A percentile compares a stretch with the other conserved stretches of the same genome.
Conservation (phyloP, 1,140 invertebrate species). For the Yoshiicerus persimilis region DNA sequence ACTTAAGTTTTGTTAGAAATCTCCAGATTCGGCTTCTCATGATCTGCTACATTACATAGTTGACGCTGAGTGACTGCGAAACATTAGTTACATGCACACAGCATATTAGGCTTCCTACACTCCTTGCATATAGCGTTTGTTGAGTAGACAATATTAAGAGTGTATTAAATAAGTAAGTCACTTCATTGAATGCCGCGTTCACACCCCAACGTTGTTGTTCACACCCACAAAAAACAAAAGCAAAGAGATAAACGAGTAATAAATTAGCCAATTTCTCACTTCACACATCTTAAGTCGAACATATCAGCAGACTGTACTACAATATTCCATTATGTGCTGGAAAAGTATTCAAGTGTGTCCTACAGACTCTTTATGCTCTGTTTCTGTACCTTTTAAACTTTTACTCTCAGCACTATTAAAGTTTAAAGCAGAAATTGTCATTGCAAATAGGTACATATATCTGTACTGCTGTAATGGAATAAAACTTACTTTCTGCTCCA, state of each 20-base stretch:
- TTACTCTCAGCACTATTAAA: no score
- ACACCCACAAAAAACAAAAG: constrained; percentile 14
- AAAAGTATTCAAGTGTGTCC: no score
- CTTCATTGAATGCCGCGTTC: not conserved
- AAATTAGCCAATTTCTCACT: constrained; percentile 43
- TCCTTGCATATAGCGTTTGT: no score
- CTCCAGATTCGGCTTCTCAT: not conserved
- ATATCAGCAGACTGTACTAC: not conserved
- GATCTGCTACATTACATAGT: not conserved
- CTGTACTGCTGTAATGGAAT: no score
- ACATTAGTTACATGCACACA: not conserved
- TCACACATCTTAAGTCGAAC: constrained; percentile 37
- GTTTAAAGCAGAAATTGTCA: no score
- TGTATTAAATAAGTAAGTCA: not conserved
- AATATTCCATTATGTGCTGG: not conserved
- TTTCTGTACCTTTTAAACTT: no score
- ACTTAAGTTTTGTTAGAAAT: not conserved
- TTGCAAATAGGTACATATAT: no score
- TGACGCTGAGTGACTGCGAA: not conserved
- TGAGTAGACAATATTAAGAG: not conserved
- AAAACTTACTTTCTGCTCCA: no score
- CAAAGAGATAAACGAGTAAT: constrained; percentile 41
- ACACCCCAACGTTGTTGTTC: not conserved
- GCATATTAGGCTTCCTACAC: not conserved
- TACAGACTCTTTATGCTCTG: no score